These are phyloP conservation scores for Drosophila affinis DNA, from an alignment of 2,888 invertebrate species.

Conservation along the genomic window DNA sequence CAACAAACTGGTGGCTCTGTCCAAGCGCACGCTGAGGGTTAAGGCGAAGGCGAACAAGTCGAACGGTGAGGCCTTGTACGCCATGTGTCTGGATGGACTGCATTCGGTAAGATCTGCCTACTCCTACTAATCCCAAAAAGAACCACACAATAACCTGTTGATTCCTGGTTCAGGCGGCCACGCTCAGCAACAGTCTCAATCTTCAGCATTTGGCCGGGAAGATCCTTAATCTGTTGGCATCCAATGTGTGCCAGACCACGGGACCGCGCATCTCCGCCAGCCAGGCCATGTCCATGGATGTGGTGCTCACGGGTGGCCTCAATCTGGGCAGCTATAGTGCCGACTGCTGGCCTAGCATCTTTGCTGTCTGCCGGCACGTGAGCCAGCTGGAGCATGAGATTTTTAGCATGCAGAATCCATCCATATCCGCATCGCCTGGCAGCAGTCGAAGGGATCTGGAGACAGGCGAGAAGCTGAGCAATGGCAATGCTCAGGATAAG, in stretches of 20 bases:
- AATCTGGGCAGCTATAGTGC: constrained; percentile 96
- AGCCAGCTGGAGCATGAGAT: constrained; percentile 95
- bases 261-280: constrained; percentile 92
- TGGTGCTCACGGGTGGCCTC: constrained; percentile 93
- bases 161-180: constrained; percentile 88
- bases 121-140: too few relatives aligned
- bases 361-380: constrained; percentile 96
- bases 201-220: constrained; percentile 95
- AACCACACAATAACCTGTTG: background rate
- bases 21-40: constrained; percentile 84
- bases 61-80: constrained; percentile 91
- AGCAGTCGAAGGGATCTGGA: constrained; percentile 82
- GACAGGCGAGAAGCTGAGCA: constrained; percentile 81
- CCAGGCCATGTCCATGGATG: constrained; percentile 96
- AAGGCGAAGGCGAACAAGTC: constrained; percentile 84
- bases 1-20: constrained; percentile 86
- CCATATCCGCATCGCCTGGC: constrained; percentile 81
- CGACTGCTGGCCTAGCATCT: constrained; percentile 98
- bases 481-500: constrained; percentile 85
- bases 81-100: constrained; percentile 93
- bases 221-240: constrained; percentile 93
- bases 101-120: constrained; percentile 88
- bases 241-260: constrained; percentile 93
- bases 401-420: constrained; percentile 89
- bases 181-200: constrained; percentile 93